These are phyloP conservation scores for Excalfactoria chinensis DNA, from an alignment of 2,113 vertebrate species.

Conservation along the genomic window DNA sequence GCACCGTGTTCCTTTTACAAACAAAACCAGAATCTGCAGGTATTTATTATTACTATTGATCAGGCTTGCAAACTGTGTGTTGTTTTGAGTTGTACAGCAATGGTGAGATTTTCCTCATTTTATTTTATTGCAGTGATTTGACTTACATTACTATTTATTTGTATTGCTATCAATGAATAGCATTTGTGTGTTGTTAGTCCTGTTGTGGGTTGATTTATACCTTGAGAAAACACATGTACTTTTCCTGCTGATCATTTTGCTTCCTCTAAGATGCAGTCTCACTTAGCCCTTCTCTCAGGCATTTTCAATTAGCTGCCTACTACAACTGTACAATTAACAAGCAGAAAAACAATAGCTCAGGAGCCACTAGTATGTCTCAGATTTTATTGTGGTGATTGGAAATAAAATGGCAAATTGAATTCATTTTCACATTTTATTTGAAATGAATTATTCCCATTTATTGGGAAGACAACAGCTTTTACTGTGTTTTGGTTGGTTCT, in stretches of 20 bases:
- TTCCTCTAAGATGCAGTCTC: background rate
- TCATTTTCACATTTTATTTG: background rate
- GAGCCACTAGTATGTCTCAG: accelerated
- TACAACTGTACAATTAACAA: background rate
- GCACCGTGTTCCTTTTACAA: background rate
- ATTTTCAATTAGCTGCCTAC: background rate
- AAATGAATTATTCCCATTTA: background rate
- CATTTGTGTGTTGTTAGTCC: background rate
- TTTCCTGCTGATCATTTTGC: background rate
- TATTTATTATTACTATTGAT: background rate
- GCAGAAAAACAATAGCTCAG: background rate
- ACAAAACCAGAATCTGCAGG: background rate
- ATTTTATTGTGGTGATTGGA: background rate
- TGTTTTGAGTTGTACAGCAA: background rate
- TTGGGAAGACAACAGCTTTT: background rate
- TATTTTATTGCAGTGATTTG: background rate
- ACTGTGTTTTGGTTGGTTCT: background rate
- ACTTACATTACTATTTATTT: too few relatives aligned
- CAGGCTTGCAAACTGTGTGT: background rate
- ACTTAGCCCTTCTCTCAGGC: background rate
- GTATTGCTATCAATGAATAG: background rate
- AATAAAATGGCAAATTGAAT: background rate
- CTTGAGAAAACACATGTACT: background rate
- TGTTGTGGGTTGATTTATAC: conserved; percentile 17
- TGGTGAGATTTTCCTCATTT: background rate